Evolutionary conservation across 2,797 vertebrate genomes (phyloP).

Genomic region (Hoplostethus mediterraneus): DNA sequence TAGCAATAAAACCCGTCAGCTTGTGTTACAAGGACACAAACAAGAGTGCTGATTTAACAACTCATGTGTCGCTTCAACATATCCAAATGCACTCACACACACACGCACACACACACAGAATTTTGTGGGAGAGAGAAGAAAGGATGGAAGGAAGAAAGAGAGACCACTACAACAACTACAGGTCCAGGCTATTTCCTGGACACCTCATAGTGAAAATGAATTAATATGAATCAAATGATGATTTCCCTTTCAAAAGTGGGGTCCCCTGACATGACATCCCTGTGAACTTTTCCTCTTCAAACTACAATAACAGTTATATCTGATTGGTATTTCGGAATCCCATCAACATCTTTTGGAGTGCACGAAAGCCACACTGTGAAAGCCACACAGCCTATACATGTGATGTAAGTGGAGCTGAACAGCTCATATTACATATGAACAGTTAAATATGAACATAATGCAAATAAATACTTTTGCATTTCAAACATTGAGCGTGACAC

Average conservation of each 20-base stretch:
- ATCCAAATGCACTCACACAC: background rate
- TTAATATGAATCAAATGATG: background rate
- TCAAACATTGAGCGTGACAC: too few species aligned
- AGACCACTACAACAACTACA: background rate
- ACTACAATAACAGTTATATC: background rate
- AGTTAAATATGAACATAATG: too few species aligned
- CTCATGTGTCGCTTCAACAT: slow-evolving; percentile 8
- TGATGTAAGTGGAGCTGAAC: background rate
- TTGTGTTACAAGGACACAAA: slow-evolving; percentile 57
- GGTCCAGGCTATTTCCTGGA: slow-evolving; percentile 7
- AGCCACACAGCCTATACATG: background rate
- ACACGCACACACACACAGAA: background rate
- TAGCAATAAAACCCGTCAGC: slow-evolving; percentile 55
- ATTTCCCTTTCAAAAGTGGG: background rate
- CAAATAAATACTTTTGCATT: too few species aligned
- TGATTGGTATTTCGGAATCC: background rate
- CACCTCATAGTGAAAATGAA: background rate
- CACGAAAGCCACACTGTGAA: background rate
- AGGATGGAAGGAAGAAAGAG: background rate
- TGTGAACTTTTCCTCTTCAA: background rate
- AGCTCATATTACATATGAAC: too few species aligned
- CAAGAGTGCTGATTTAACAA: slow-evolving; percentile 63
- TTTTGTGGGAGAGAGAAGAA: background rate
- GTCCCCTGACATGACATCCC: too few species aligned
- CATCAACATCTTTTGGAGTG: background rate